These are phyloP conservation scores for Urosaurus nigricauda DNA, from an alignment of 2,797 vertebrate species.

Conservation along the genomic window DNA sequence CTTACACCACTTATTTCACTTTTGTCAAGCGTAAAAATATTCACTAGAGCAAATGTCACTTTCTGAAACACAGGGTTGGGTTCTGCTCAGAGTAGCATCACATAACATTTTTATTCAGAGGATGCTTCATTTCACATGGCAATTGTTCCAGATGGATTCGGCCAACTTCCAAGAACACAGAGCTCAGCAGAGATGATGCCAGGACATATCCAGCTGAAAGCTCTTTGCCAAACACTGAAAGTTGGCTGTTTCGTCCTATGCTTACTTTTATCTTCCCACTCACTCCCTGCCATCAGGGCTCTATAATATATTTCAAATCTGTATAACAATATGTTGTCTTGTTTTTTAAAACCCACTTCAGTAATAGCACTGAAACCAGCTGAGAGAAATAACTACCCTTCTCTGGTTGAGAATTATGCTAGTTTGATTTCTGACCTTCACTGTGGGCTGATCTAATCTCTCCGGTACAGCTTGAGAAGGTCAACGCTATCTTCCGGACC, in stretches of 20 bases:
- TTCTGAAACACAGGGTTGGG: not conserved
- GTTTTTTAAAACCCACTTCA: not conserved
- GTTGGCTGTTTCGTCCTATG: constrained; percentile 33
- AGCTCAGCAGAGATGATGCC: constrained; percentile 60
- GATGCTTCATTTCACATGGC: constrained; percentile 54
- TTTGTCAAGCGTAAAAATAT: constrained; percentile 11
- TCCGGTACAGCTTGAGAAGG: not conserved
- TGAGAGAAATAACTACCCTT: not conserved
- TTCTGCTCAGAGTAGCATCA: not conserved
- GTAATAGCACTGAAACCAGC: not conserved
- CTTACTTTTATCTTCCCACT: constrained; percentile 3
- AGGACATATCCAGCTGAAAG: constrained; percentile 59
- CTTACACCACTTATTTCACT: constrained; percentile 47
- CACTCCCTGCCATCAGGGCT: constrained; percentile 30
- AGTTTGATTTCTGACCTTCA: constrained; percentile 8
- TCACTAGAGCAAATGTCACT: not conserved
- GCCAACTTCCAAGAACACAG: constrained; percentile 55
- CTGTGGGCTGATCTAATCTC: not conserved
- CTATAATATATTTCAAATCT: not conserved
- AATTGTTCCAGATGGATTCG: constrained; percentile 59
- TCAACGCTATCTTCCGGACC: constrained; percentile 28
- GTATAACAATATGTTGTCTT: not conserved
- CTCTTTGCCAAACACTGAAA: constrained; percentile 55
- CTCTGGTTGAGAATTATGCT: not conserved
- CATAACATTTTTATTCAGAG: constrained; percentile 26